Evolutionary conservation across 2,888 invertebrate species (phyloP).

Genomic region (Beris morrisii): DNA sequence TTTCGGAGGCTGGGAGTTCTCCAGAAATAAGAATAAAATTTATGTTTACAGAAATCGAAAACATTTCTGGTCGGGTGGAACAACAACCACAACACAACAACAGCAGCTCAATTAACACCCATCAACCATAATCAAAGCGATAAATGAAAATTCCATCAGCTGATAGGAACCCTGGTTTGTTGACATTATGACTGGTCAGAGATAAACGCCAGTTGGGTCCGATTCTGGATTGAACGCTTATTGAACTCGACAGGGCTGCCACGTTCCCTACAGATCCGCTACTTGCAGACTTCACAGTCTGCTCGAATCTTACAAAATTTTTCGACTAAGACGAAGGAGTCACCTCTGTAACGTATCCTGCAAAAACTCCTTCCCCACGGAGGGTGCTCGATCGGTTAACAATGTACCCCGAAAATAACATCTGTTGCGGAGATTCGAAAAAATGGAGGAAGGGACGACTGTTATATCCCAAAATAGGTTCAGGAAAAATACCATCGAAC

Average conservation of each 20-base stretch:
- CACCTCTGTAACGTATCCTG: no score
- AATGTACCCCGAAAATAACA: no score
- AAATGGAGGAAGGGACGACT: no score
- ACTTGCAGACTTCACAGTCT: no score
- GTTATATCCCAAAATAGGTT: no score
- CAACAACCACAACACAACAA: neutral
- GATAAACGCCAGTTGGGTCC: neutral
- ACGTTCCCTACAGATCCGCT: neutral
- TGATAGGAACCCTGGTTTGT: constrained; percentile 8
- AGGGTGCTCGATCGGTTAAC: no score
- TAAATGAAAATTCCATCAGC: constrained; percentile 17
- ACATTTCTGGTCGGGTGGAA: constrained; percentile 6
- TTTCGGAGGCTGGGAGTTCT: constrained; percentile 7
- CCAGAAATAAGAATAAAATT: constrained; percentile 6
- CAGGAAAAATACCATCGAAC: no score
- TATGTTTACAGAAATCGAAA: neutral
- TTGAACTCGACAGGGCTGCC: neutral
- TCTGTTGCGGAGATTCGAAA: no score
- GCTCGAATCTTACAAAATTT: no score
- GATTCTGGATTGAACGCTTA: no score
- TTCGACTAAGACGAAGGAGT: no score
- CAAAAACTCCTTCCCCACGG: no score
- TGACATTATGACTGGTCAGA: neutral
- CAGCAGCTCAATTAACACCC: neutral
- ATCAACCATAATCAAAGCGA: neutral